Evolutionary conservation across 2,888 invertebrate genomes (phyloP).

Genomic region (Eupithecia centaureata): DNA sequence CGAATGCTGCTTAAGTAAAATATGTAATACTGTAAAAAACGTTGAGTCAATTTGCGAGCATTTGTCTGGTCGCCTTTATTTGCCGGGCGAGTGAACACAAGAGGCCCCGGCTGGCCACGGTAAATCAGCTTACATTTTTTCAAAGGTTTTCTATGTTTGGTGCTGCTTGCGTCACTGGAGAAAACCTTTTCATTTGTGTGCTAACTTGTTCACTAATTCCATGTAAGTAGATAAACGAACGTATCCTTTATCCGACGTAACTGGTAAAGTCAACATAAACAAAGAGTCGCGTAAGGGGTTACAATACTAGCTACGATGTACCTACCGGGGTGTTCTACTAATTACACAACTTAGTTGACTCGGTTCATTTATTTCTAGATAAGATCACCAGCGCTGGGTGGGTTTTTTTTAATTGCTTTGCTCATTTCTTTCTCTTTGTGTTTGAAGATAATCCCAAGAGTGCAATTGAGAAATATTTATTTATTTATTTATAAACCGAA

Average conservation of each 20-base stretch:
- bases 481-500: not conserved
- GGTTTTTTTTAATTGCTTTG: not conserved
- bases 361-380: not conserved
- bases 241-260: constrained; percentile 29
- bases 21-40: constrained; percentile 77
- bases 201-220: constrained; percentile 60
- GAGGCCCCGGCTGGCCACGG: constrained; percentile 71
- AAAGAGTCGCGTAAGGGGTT: constrained; percentile 24
- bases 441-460: not conserved
- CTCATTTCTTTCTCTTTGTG: not conserved
- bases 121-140: constrained; percentile 83
- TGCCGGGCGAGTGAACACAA: constrained; percentile 76
- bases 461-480: too few relatives aligned
- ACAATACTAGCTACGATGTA: constrained; percentile 11
- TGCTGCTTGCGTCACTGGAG: constrained; percentile 72
- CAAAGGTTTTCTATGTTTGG: constrained; percentile 80
- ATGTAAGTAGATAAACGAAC: constrained; percentile 35
- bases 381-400: not conserved
- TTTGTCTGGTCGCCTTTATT: constrained; percentile 83
- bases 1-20: constrained; percentile 62
- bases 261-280: constrained; percentile 34
- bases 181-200: constrained; percentile 70
- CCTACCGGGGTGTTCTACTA: constrained; percentile 12
- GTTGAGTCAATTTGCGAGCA: constrained; percentile 82
- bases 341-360: constrained; percentile 13